Evolutionary conservation across 2,797 vertebrate genomes (phyloP), one percentile per base, ranked within the genome.

Genomic region (Enteromius unitaeniatus): DNA sequence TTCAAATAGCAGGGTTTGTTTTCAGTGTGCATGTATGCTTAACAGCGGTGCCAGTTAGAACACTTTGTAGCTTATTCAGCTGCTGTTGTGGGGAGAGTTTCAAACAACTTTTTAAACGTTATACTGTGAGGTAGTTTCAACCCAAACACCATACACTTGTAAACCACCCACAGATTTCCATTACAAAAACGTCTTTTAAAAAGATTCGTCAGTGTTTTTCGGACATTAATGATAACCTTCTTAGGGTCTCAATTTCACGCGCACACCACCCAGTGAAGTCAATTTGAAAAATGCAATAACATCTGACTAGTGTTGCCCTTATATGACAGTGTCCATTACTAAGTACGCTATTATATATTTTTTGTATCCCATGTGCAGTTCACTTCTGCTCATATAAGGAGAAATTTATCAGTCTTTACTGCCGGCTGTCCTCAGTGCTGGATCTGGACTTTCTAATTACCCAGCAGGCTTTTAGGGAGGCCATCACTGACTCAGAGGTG

Each of bases 331-430:
- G 60, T 81, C 70, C 21, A n/a, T 85, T 70, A 84, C 81, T 84
- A 74, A 58, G 17, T 40, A 40, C 65, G 76, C 4, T 11, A 23
- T 49, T 85, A 28, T 4, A 31, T 2, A 82, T 23, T 81, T 45
- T 49, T 1, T 80, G 69, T 87, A 64, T 76, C 64, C 85, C 55
- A 17, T 70, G 42, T 93, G 84, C 93, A 99, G 98, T 96, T 91
- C 98, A 99, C 92, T 98, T 99, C 95, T 97, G 96, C 93, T 95
- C 95, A 86, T 99, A 98, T 94, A 98, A 96, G 86, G 97, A 99
- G 92, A 97, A 96, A 93, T 98, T 98, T 93, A 97, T 99, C 95
- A 95, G 95, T 86, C 95, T 98, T 87, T 99, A 97, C 96, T 98
- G 98, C 91, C 96, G 97, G 68, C 95, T 99, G 91, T 99, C 98